Evolutionary conservation across 2,888 invertebrate species (phyloP).

Genomic region (Lasioglossum marginatum): DNA sequence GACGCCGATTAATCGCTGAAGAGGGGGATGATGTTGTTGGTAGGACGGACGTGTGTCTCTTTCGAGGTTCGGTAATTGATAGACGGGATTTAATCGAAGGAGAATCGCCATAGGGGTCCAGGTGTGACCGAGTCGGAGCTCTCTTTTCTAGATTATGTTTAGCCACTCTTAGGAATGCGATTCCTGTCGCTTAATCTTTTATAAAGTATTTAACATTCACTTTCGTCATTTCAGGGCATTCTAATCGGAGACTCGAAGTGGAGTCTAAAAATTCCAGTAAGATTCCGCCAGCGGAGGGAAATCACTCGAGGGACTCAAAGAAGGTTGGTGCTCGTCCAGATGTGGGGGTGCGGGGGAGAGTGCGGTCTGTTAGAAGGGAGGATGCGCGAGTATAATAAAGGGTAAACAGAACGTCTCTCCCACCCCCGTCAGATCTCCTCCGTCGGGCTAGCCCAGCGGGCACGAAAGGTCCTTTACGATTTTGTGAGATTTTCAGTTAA

Average conservation of each 20-base stretch:
- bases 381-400: constrained; percentile 77
- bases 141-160: background rate
- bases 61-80: background rate
- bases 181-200: too few relatives aligned
- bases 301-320: constrained; percentile 37
- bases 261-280: constrained; percentile 33
- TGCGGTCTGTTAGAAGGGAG: constrained; percentile 50
- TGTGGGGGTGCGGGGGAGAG: constrained; percentile 5
- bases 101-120: background rate
- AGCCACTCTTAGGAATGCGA: background rate
- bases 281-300: constrained; percentile 33
- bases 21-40: background rate
- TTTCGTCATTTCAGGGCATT: too few relatives aligned
- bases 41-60: background rate
- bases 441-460: constrained; percentile 31
- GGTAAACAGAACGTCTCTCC: constrained; percentile 72
- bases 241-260: too few relatives aligned
- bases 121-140: background rate
- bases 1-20: background rate
- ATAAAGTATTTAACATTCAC: too few relatives aligned
- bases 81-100: background rate
- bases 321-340: constrained; percentile 17
- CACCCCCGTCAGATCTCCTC: background rate
- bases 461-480: constrained; percentile 72
- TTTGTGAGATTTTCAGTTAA: constrained; percentile 77